Base-by-base conservation (phyloP, 1,140 invertebrate genomes). In the Oryzaephilus surinamensis region DNA sequence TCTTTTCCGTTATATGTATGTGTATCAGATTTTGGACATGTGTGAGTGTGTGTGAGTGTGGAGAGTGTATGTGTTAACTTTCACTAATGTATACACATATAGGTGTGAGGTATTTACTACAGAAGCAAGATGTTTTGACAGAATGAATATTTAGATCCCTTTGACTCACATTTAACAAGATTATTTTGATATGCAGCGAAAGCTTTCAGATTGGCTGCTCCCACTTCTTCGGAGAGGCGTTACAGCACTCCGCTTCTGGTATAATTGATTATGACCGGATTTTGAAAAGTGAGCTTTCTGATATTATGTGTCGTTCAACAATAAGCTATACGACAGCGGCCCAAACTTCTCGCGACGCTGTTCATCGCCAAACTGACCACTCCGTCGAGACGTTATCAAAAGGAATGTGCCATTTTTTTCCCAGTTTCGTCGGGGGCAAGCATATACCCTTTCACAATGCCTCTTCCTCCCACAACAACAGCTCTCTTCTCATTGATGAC, bases 121-220 rank as follows among this genome's bases (percentile, higher is more conserved):
- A 54, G 54, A 51, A 54, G 50, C 54, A 46, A 54, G 47, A 47
- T 54, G 55, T 58, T 60, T 60, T 60, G 56, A 60, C 58, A 60
- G 58, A 57, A 52, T 54, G 58, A 59, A 59, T 59, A 60, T 57
- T 58, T 56, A 54, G 56, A 50, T 54, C 56, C 53, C 44, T 53
- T 54, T 51, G 50, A 46, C 47, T 52, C 42, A 43, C 52, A 57
- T 50, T 55, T 57, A 60, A 60, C 50, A 47, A 52, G 53, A 58
- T 51, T 48, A 54, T 51, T 57, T 48, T 54, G 55, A 55, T 59
- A 52, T 41, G 45, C 49, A 39, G 49, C 52, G 48, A 51, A 49
- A 45, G 53, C 55, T 41, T 41, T 50, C 48, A 59, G 55, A 60
- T 62, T 59, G 58, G 60, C 52, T 44, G 55, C 56, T 60, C 57